Base-by-base conservation (phyloP, 2,797 vertebrate genomes). In the Rallus crepitans region DNA sequence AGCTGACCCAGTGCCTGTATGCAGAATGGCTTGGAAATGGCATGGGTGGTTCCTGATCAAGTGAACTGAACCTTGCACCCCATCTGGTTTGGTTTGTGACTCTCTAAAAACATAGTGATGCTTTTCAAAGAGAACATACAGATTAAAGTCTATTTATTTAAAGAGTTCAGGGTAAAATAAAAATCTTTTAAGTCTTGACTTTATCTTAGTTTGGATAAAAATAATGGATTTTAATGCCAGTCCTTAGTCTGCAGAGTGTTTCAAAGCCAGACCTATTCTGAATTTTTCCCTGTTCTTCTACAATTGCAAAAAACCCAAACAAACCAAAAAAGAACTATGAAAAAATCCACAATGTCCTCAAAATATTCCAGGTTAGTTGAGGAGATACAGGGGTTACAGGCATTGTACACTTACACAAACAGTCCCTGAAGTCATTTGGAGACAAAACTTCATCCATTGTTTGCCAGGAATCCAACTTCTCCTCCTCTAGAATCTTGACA, bases 361-460 rank as follows among this genome's bases (percentile, higher is more conserved):
- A 31, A 27, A 42, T 53, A 28, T 59, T 18, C 61, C 50, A 66
- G 21, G 45, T 33, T 47, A 25, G 15, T 6, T 81, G 47, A 20
- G 11, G 27, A 81, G n/a, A 39, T 17, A 39, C 0, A 15, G 17
- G 14, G 25, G 15, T 7, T 81, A 39, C 23, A 11, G 47, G 52
- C 66, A 37, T 0, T 25, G 11, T 18, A 20, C 9, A 18, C 20
- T 55, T 27, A 18, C 0, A 69, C 9, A 50, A 69, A 45, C 1
- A 1, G n/a, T 10, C 53, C 37, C 9, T 19, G 14, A 86, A 52
- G 20, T 27, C 60, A 59, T 60, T 65, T 19, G 3, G 8, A 31
- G 15, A 28, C 28, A 66, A 83, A 93, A 56, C 31, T 79, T 31
- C 15, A 60, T 3, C 47, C 37, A 9, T 3, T 37, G 40, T 2